Conservation (phyloP, 30 jellyfish, hydroid and myxozoan genomes). For the Catostylus mosaicus region DNA sequence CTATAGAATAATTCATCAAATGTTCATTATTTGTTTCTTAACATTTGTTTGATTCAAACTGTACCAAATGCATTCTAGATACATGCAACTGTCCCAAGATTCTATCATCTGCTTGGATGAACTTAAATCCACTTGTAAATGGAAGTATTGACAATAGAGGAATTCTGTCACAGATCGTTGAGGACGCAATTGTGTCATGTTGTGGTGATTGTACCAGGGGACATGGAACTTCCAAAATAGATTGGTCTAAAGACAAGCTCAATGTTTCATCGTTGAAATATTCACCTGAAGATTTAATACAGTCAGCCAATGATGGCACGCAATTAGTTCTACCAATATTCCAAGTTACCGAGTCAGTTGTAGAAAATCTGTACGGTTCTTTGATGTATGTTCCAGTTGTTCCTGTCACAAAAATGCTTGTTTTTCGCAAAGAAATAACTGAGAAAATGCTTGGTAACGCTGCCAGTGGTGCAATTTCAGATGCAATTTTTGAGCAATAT, state of each 20-base stretch:
- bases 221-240: conserved; percentile 22
- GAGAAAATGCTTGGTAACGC: conserved; percentile 32
- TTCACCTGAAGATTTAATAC: not conserved
- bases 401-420: conserved; percentile 2
- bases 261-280: conserved; percentile 23
- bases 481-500: conserved; percentile 33
- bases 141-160: not conserved
- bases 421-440: conserved; percentile 16
- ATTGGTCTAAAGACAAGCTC: conserved; percentile 25
- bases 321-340: conserved; percentile 27
- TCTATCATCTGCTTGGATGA: not conserved
- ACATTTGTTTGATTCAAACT: too few species aligned
- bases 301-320: conserved; percentile 22
- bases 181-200: conserved; percentile 14
- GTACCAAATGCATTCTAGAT: too few species aligned
- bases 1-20: too few species aligned
- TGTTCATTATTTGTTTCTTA: too few species aligned
- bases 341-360: not conserved
- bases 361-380: not conserved
- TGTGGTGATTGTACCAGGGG: conserved; percentile 53
- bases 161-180: not conserved
- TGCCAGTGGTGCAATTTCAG: not conserved
- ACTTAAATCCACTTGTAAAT: conserved; percentile 18
- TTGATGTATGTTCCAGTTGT: conserved; percentile 27
- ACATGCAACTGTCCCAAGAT: conserved; percentile 42